Base-by-base conservation (phyloP, 2,113 vertebrate genomes). In the Protobothrops flavoviridis region DNA sequence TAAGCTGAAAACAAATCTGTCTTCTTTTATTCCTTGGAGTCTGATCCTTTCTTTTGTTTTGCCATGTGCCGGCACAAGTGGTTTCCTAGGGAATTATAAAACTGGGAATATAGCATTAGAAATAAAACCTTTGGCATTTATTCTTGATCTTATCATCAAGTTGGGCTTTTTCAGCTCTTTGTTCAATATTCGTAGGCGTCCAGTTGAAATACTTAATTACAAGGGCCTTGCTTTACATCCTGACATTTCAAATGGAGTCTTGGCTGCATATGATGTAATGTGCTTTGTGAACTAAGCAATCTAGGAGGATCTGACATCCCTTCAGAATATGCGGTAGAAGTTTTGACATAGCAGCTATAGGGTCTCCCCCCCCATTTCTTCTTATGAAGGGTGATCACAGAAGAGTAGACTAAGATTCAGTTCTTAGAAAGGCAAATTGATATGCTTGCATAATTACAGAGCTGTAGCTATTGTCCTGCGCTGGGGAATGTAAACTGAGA, bases 21-120 rank as follows among this genome's bases (percentile, higher is more conserved):
- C 88, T 92, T 93, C 95, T 95, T 94, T 90, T 69, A 91, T 95
- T 95, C 95, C 95, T 96, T 94, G 95, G 91, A 87, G 92, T 96
- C 94, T 97, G 98, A 97, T 97, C 96, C 95, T 93, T 90, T 96
- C 92, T 95, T 97, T 97, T 97, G 97, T 98, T 96, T 97, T 92
- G 74, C 97, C 94, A 85, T 90, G 93, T 52, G 91, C 96, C 96
- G 96, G 95, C 96, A 96, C 96, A 97, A 97, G 96, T 64, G 96
- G 97, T 97, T 98, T 96, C 96, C 61, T 59, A 94, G 96, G 95
- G 97, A 96, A 96, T 94, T 92, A 57, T 93, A 94, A 92, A 94
- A 94, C 85, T 93, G 81, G 94, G 97, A 96, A 96, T 97, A 88
- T 97, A 95, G 96, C 97, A 97, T 98, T 98, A 98, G 59, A 97